A percentile compares a stretch with the other conserved stretches of the same genome.
Evolutionary conservation across 1,140 invertebrate species (phyloP).

Genomic region (Trachymyrmex septentrionalis): DNA sequence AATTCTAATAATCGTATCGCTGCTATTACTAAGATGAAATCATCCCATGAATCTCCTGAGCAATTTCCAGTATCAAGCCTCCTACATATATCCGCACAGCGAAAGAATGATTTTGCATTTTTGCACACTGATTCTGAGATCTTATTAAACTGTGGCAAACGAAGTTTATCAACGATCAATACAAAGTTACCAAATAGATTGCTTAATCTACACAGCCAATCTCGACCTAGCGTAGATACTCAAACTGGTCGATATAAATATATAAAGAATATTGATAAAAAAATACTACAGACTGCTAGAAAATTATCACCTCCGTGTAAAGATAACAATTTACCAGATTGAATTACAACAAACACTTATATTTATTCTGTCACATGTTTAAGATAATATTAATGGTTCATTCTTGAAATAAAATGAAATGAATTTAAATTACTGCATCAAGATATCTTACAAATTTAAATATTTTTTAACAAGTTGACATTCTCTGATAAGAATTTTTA

Average conservation of each 20-base stretch:
- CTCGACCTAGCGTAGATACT: background rate
- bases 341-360: conserved; percentile 3
- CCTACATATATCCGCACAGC: conserved; percentile 41
- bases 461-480: background rate
- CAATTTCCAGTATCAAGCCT: conserved; percentile 28
- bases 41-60: conserved; percentile 48
- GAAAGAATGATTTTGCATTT: conserved; percentile 48
- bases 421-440: conserved; percentile 5
- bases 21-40: conserved; percentile 52
- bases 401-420: conserved; percentile 1
- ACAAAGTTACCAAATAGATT: conserved; percentile 41
- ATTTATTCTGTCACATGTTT: background rate
- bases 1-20: conserved; percentile 22
- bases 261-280: conserved; percentile 67
- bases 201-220: conserved; percentile 10
- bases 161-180: conserved; percentile 39
- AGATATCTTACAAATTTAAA: background rate
- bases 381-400: conserved; percentile 19
- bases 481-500: background rate
- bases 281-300: conserved; percentile 64
- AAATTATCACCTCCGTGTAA: conserved; percentile 60
- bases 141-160: conserved; percentile 32
- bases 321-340: conserved; percentile 29
- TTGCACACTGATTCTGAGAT: conserved; percentile 29
- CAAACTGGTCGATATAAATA: conserved; percentile 44